These are phyloP conservation scores for Melierax canorus DNA, from an alignment of 2,113 vertebrate genomes.

Conservation along the genomic window DNA sequence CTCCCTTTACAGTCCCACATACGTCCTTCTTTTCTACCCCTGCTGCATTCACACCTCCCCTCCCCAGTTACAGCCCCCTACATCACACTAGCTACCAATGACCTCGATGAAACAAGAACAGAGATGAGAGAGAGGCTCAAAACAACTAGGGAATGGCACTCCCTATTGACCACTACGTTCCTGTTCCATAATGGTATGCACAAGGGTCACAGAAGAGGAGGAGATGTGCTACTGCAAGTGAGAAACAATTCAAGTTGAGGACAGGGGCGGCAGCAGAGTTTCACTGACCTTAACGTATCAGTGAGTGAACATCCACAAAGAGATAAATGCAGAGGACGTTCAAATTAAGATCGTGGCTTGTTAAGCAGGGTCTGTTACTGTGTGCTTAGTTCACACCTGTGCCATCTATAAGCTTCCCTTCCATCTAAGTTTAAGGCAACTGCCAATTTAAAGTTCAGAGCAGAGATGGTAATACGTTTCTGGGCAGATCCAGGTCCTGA, in stretches of 20 bases:
- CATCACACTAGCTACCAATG: fast-evolving
- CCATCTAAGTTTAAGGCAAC: neutral
- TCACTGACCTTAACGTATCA: neutral
- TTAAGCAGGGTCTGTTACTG: neutral
- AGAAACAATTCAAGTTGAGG: neutral
- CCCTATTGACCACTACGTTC: fast-evolving
- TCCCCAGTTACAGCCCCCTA: neutral
- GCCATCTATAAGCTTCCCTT: neutral
- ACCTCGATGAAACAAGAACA: neutral
- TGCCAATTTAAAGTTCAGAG: neutral
- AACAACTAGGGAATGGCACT: neutral
- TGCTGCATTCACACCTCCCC: neutral
- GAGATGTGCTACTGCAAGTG: neutral
- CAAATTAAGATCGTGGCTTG: neutral
- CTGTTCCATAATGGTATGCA: fast-evolving
- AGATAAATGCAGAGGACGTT: neutral
- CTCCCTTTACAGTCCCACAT: neutral
- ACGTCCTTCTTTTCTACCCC: neutral
- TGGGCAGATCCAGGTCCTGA: neutral
- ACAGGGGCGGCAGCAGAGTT: neutral
- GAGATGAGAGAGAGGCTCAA: neutral
- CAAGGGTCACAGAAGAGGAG: no score
- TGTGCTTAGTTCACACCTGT: neutral
- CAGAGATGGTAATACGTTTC: neutral
- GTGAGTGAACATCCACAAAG: neutral